phyloP scores from a whole-genome alignment of 2,113 vertebrate species.

The Eonycteris spelaea region DNA sequence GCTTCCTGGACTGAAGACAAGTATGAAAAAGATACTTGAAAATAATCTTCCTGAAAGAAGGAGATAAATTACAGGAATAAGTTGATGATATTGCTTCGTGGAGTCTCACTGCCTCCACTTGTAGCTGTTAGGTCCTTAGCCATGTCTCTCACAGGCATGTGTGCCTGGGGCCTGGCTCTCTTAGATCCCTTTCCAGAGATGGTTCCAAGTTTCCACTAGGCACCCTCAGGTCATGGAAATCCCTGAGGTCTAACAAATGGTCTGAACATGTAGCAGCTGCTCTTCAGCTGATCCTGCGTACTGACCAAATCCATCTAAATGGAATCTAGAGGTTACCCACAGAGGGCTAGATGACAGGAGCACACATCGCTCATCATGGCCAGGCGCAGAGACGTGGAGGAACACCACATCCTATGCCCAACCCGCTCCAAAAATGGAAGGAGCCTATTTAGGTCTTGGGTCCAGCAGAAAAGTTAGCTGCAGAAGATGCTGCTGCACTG shows the following conservation, averaged over 20 bases:
- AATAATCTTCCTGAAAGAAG: not conserved
- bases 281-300: not conserved
- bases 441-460: not conserved
- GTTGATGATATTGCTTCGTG: not conserved
- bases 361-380: not conserved
- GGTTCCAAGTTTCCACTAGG: slow-evolving; percentile 33
- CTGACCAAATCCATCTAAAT: not conserved
- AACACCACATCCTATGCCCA: accelerated
- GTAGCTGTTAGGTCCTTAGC: not conserved
- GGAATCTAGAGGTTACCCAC: not conserved
- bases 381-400: not conserved
- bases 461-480: not conserved
- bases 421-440: not conserved
- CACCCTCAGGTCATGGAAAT: not conserved
- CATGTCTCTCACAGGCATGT: not conserved
- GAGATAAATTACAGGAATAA: not conserved
- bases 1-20: not conserved
- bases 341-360: not conserved
- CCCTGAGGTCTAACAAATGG: slow-evolving; percentile 24
- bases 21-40: not conserved
- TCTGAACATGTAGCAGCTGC: not conserved
- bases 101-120: not conserved
- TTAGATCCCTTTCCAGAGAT: not conserved
- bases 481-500: not conserved
- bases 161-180: not conserved